Base-by-base conservation (phyloP, 1,140 invertebrate species). In the Dufourea novaeangliae region DNA sequence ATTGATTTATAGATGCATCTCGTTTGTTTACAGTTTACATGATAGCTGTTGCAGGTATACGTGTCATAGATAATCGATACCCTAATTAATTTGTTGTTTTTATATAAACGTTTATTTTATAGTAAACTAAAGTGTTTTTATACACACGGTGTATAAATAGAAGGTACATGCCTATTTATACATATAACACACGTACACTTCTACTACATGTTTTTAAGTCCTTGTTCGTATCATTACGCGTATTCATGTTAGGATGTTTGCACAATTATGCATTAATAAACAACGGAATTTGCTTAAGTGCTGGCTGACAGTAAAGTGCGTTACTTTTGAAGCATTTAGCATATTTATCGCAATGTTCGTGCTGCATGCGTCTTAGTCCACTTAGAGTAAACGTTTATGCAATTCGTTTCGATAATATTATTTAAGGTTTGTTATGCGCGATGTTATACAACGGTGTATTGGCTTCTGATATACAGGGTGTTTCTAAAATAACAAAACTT, bases 11-110 rank as follows among this genome's bases (percentile, higher is more conserved):
- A 14, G 12, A 39, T 25, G 5, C 52, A 39, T 3, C 22, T 20
- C 0, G 39, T 61, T 62, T 71, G 27, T 77, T 77, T 75, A 69
- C 17, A 46, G 27, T 77, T 77, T 75, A 69, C 17, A 46, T 54
- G 4, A 14, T 57, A 10, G 7, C 10, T 17, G n/a, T 59, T 14
- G 34, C 20, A 27, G 6, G 27, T 64, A 29, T 22, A 10, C 6
- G 11, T 46, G n/a, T 69, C 59, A 46, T 2, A 17, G 25, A 66
- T 56, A 29, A 59, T 14, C 52, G 32, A 69, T 59, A n/a, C 12
- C 11, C n/a, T 22, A 29, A 73, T 57, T 56, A 75, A 46, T 32
- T 66, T 57, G 44, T 52, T 34, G 17, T 54, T 62, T 3, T n/a
- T 14, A 22, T 56, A 25, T 41, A 29, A 59, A 14, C 46, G 10